These are phyloP conservation scores for Phthorimaea operculella DNA, from an alignment of 1,140 invertebrate species.

Conservation along the genomic window DNA sequence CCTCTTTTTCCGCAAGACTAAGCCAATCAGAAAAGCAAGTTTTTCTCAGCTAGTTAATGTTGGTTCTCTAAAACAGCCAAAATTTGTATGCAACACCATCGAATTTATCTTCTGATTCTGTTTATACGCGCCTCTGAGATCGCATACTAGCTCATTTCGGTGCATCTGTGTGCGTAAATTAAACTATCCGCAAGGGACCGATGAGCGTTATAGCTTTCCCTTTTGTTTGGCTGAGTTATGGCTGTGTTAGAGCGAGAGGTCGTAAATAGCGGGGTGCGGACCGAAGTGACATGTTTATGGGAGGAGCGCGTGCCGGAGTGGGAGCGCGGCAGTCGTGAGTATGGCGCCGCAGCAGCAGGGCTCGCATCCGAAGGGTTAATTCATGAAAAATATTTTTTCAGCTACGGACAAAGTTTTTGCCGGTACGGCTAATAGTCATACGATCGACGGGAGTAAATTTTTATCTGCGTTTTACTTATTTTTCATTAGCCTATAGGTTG, in stretches of 20 bases:
- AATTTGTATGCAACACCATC: not conserved
- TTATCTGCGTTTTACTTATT: too few species aligned
- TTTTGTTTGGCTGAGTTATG: slow-evolving; percentile 65
- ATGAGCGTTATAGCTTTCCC: slow-evolving; percentile 65
- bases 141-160: slow-evolving; percentile 60
- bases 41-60: not conserved
- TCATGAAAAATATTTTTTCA: too few species aligned
- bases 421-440: too few species aligned
- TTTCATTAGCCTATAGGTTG: too few species aligned
- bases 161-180: slow-evolving; percentile 63
- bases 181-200: slow-evolving; percentile 64
- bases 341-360: slow-evolving; percentile 42
- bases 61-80: not conserved
- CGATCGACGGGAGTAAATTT: too few species aligned
- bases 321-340: slow-evolving; percentile 55
- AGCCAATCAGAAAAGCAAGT: not conserved
- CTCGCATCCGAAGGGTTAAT: not conserved
- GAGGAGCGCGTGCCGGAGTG: slow-evolving; percentile 46
- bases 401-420: too few species aligned
- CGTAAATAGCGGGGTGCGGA: slow-evolving; percentile 60
- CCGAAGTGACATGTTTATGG: slow-evolving; percentile 65
- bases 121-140: slow-evolving; percentile 35
- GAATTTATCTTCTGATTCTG: slow-evolving; percentile 27
- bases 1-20: not conserved
- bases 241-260: slow-evolving; percentile 63